These are phyloP conservation scores for Pterocles orientalis DNA, from an alignment of 2,113 vertebrate species.

Conservation along the genomic window DNA sequence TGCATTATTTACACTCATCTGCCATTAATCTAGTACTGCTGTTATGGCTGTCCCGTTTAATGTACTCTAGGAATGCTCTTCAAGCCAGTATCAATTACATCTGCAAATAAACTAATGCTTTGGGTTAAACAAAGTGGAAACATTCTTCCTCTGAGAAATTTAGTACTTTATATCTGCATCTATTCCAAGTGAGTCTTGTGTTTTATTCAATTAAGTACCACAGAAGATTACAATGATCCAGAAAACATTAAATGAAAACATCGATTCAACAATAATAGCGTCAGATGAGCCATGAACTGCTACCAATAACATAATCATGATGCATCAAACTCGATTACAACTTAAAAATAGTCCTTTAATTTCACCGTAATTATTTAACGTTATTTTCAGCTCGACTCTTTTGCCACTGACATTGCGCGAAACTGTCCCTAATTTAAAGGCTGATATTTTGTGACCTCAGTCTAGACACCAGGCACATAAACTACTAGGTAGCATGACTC, in stretches of 20 bases:
- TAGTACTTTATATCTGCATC: not conserved
- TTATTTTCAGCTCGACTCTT: not conserved
- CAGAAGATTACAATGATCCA: conserved; percentile 29
- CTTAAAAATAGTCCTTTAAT: conserved; percentile 23
- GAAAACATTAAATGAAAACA: conserved; percentile 34
- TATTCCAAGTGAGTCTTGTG: conserved; percentile 6
- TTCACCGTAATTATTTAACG: conserved; percentile 21
- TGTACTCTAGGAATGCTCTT: conserved; percentile 29
- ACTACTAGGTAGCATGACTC: not conserved
- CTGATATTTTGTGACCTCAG: not conserved
- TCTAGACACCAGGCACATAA: not conserved
- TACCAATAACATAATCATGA: not conserved
- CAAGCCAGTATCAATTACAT: conserved; percentile 37
- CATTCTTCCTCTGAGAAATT: conserved; percentile 47
- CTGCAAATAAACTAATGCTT: conserved; percentile 42
- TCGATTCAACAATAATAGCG: not conserved
- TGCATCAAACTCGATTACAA: not conserved
- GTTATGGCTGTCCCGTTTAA: conserved; percentile 8
- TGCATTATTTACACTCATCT: conserved; percentile 13
- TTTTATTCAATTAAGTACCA: conserved; percentile 53
- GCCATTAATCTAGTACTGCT: conserved; percentile 19
- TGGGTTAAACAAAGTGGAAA: conserved; percentile 47
- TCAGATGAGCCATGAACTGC: not conserved
- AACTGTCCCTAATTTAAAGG: not conserved
- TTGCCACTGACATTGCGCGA: not conserved